Conservation (phyloP, 2,113 vertebrate genomes). For the Eolophus roseicapilla region DNA sequence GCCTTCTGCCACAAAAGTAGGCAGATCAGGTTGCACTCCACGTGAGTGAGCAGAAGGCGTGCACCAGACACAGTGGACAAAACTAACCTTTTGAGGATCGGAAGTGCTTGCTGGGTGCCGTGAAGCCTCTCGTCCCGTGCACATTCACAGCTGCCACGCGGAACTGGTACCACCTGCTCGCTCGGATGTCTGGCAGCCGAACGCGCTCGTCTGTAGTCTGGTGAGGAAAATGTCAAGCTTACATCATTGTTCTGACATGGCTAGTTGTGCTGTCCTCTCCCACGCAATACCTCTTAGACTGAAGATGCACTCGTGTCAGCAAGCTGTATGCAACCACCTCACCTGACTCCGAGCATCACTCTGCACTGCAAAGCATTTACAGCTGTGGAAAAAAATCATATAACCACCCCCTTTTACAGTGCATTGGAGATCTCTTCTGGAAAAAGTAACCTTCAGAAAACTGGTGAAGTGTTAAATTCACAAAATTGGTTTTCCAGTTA, state of each 20-base stretch:
- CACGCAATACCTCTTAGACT: background rate
- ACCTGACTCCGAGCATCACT: background rate
- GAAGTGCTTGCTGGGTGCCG: constrained; percentile 96
- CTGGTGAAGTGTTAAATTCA: background rate
- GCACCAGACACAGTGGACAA: background rate
- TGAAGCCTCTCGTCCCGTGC: constrained; percentile 94
- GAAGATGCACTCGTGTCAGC: background rate
- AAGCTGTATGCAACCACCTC: background rate
- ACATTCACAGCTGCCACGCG: constrained; percentile 92
- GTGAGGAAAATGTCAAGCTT: constrained; percentile 39
- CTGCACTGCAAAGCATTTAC: background rate
- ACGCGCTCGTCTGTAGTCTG: constrained; percentile 90
- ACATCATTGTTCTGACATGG: background rate
- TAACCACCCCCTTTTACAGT: background rate
- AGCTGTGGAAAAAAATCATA: background rate
- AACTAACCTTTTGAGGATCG: constrained; percentile 89
- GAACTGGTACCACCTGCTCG: constrained; percentile 97
- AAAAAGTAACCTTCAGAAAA: background rate
- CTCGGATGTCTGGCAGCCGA: constrained; percentile 83
- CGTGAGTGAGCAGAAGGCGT: background rate
- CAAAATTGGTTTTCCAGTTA: background rate
- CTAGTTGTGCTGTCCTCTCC: background rate
- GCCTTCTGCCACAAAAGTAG: background rate
- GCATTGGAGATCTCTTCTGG: background rate
- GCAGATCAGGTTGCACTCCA: background rate